phyloP scores from a whole-genome alignment of 2,797 vertebrate genomes.

The Sphenopsis melanotis region DNA sequence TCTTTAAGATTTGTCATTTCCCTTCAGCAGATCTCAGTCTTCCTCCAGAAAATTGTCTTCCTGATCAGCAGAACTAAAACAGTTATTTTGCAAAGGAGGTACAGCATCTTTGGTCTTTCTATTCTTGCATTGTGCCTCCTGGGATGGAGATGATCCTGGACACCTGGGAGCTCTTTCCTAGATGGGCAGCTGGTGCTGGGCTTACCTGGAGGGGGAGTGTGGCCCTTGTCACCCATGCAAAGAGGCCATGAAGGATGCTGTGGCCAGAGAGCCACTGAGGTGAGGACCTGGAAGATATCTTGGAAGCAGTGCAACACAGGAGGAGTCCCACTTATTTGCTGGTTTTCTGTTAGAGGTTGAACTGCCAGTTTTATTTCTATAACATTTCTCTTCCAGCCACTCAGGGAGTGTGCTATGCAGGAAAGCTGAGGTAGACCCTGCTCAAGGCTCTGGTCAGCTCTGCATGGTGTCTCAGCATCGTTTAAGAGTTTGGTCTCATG shows the following conservation, averaged over 20 bases:
- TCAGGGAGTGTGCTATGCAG: fast-evolving
- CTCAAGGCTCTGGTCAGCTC: neutral
- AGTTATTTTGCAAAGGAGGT: neutral
- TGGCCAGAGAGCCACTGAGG: neutral
- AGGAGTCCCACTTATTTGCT: neutral
- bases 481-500: neutral
- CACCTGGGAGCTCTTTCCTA: neutral
- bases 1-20: neutral
- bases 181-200: neutral
- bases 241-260: neutral
- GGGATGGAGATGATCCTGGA: neutral
- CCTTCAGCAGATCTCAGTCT: neutral
- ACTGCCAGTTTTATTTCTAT: neutral
- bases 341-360: neutral
- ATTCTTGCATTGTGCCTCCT: fast-evolving
- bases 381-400: neutral
- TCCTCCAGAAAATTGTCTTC: neutral
- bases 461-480: neutral
- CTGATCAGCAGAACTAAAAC: neutral
- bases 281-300: neutral
- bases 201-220: fast-evolving
- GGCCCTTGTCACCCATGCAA: fast-evolving
- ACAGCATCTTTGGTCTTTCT: neutral
- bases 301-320: neutral
- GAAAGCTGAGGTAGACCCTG: neutral